Evolutionary conservation across 2,113 vertebrate species (phyloP).

Genomic region (Chunga burmeisteri): DNA sequence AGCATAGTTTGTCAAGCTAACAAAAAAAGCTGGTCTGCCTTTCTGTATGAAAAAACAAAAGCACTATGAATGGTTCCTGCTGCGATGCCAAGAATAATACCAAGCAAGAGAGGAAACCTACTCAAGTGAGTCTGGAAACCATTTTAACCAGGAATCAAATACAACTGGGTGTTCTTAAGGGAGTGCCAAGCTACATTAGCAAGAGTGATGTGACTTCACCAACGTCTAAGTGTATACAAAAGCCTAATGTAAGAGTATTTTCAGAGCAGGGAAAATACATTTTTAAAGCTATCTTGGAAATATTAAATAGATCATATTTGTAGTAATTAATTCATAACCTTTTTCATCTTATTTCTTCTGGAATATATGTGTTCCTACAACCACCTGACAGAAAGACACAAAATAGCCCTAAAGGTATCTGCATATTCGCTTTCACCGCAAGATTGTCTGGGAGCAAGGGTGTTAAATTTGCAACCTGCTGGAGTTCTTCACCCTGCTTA

Average conservation of each 20-base stretch:
- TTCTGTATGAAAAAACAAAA: background rate
- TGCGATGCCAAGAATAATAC: background rate
- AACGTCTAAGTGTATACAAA: background rate
- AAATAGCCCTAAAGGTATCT: background rate
- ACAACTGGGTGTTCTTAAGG: background rate
- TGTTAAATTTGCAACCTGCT: background rate
- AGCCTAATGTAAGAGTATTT: background rate
- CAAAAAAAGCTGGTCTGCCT: background rate
- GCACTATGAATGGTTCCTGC: background rate
- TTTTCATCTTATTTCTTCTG: background rate
- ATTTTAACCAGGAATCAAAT: background rate
- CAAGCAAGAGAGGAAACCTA: background rate
- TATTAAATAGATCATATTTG: background rate
- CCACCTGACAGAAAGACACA: background rate
- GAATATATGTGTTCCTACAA: background rate
- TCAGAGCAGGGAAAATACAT: background rate
- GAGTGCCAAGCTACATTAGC: background rate
- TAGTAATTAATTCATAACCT: background rate
- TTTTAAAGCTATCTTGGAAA: background rate
- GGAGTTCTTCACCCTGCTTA: fast-evolving
- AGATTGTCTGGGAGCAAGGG: background rate
- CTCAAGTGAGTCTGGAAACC: background rate
- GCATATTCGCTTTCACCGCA: background rate
- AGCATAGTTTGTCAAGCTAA: background rate
- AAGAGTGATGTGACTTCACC: background rate